phyloP scores from a whole-genome alignment of 1,140 invertebrate species.

The Eriocheir sinensis region DNA sequence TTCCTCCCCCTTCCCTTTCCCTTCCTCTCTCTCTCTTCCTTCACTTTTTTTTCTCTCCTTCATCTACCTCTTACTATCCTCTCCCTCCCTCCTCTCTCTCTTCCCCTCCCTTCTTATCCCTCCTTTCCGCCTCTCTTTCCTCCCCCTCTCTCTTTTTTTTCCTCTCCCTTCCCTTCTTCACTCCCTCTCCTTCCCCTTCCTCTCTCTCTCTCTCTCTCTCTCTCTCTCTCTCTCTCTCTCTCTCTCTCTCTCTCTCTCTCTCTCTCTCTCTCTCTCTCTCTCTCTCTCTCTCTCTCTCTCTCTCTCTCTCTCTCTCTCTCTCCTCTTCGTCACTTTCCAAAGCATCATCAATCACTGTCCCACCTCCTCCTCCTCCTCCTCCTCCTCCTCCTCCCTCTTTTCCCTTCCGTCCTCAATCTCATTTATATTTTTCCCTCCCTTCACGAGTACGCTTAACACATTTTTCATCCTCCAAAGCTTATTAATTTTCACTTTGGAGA shows the following conservation, averaged over 20 bases:
- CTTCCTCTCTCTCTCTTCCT: not conserved
- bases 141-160: not conserved
- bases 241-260: constrained; percentile 52
- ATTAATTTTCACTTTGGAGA: too few species aligned
- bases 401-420: constrained; percentile 6
- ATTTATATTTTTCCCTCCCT: too few species aligned
- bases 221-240: constrained; percentile 56
- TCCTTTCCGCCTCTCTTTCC: not conserved
- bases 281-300: constrained; percentile 60
- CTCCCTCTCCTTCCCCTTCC: not conserved
- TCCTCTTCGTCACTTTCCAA: not conserved
- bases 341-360: not conserved
- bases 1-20: not conserved
- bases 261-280: constrained; percentile 43
- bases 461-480: too few species aligned
- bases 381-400: constrained; percentile 11
- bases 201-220: constrained; percentile 60
- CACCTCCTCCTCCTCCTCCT: constrained; percentile 12
- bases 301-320: constrained; percentile 44
- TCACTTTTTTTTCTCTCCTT: not conserved
- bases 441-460: too few species aligned
- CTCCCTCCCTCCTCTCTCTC: not conserved
- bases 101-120: not conserved
- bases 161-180: not conserved
- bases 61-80: not conserved